phyloP scores from a whole-genome alignment of 2,113 vertebrate species.

The Gadus chalcogrammus region DNA sequence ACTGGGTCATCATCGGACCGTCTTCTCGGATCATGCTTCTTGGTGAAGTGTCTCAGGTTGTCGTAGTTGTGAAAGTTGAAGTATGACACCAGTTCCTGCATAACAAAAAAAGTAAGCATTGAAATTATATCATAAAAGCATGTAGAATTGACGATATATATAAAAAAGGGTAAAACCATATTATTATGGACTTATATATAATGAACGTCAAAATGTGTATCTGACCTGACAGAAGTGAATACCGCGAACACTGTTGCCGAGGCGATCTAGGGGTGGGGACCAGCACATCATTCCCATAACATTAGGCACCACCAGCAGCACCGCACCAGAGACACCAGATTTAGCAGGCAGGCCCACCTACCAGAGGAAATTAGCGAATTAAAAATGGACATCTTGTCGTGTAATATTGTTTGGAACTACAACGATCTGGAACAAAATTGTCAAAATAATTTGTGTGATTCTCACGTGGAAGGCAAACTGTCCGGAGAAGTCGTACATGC shows the following conservation, averaged over 20 bases:
- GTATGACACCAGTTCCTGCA: slow-evolving; percentile 82
- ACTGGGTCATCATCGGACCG: slow-evolving; percentile 81
- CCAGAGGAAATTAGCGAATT: neutral
- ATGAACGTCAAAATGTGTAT: slow-evolving; percentile 43
- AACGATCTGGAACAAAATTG: neutral
- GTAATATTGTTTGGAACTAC: neutral
- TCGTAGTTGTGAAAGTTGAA: slow-evolving; percentile 94
- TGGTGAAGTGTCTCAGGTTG: slow-evolving; percentile 84
- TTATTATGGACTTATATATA: too few relatives aligned
- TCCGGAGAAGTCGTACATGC: slow-evolving; percentile 91
- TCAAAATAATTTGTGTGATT: neutral
- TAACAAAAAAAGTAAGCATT: slow-evolving; percentile 8
- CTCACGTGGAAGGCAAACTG: slow-evolving; percentile 91
- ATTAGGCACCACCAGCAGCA: slow-evolving; percentile 86
- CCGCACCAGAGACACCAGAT: slow-evolving; percentile 86
- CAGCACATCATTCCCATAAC: slow-evolving; percentile 91
- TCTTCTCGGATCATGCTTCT: slow-evolving; percentile 84
- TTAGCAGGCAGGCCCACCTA: slow-evolving; percentile 90
- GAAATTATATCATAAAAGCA: neutral
- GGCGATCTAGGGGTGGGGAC: slow-evolving; percentile 83
- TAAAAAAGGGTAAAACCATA: too few relatives aligned
- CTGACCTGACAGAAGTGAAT: slow-evolving; percentile 89
- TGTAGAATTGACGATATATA: too few relatives aligned
- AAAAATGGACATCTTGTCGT: neutral
- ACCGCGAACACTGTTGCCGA: slow-evolving; percentile 85